Evolutionary conservation across 2,113 vertebrate genomes (phyloP).

Genomic region (Ginglymostoma cirratum): DNA sequence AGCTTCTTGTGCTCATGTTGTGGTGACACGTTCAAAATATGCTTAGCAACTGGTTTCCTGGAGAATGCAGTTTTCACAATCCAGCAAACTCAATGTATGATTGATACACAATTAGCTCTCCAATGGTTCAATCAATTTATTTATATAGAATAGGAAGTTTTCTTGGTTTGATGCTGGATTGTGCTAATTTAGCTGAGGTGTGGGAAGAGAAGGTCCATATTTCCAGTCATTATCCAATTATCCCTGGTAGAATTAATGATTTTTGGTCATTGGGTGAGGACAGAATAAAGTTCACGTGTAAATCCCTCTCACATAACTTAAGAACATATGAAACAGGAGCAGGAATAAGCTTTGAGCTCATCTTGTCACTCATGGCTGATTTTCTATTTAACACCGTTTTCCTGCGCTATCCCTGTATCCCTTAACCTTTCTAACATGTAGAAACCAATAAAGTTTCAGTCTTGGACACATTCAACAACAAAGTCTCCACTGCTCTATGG

Average conservation of each 20-base stretch:
- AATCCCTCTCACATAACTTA: neutral
- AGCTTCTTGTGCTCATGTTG: neutral
- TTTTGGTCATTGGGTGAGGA: neutral
- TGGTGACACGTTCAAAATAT: neutral
- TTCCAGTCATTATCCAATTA: neutral
- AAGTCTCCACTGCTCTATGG: no score
- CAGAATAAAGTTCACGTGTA: neutral
- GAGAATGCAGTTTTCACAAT: neutral
- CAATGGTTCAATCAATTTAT: neutral
- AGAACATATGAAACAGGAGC: no score
- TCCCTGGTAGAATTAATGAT: neutral
- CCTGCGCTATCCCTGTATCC: no score
- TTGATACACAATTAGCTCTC: neutral
- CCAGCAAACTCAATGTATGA: neutral
- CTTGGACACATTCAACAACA: no score
- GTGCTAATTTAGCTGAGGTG: neutral
- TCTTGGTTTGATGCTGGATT: neutral
- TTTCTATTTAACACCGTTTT: no score
- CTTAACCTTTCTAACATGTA: no score
- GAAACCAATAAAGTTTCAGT: no score
- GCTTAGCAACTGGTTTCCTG: neutral
- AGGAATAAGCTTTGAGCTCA: no score
- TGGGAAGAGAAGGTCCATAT: neutral
- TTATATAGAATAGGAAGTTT: neutral
- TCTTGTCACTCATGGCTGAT: no score